Percentiles rank a stretch among this genome's conserved stretches.
Evolutionary conservation across 2,888 invertebrate species (phyloP).

Genomic region (Coleophora flavipennella): DNA sequence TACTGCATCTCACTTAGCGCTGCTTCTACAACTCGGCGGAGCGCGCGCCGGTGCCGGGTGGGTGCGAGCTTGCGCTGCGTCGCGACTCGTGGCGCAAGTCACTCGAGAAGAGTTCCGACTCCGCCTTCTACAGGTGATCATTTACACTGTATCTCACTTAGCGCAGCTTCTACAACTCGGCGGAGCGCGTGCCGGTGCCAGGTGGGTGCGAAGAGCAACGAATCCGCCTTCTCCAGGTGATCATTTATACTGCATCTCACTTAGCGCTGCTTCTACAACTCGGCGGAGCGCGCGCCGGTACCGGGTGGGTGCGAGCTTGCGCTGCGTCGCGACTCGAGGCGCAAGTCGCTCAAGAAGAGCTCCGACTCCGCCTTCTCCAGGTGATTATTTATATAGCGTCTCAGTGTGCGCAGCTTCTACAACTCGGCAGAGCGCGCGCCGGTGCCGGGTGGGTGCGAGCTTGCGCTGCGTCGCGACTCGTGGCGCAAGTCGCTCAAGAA

Average conservation of each 20-base stretch:
- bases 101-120: conserved; percentile 93
- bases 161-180: conserved; percentile 96
- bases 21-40: conserved; percentile 96
- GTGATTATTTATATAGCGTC: conserved; percentile 73
- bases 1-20: too few relatives aligned
- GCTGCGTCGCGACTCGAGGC: conserved; percentile 88
- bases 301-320: conserved; percentile 55
- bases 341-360: conserved; percentile 92
- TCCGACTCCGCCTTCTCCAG: conserved; percentile 95
- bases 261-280: conserved; percentile 97
- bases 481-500: conserved; percentile 95
- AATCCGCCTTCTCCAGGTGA: too few relatives aligned
- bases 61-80: conserved; percentile 70
- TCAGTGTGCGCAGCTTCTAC: too few relatives aligned
- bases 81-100: conserved; percentile 93
- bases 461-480: conserved; percentile 81
- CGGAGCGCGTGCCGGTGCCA: conserved; percentile 76
- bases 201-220: too few relatives aligned
- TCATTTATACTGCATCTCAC: too few relatives aligned
- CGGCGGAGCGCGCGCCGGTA: conserved; percentile 80
- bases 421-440: conserved; percentile 85
- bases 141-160: too few relatives aligned
- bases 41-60: conserved; percentile 65
- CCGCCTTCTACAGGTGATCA: conserved; percentile 91
- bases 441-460: conserved; percentile 54